These are phyloP conservation scores for Brienomyrus longianalis DNA, from an alignment of 2,113 vertebrate species.

Conservation along the genomic window DNA sequence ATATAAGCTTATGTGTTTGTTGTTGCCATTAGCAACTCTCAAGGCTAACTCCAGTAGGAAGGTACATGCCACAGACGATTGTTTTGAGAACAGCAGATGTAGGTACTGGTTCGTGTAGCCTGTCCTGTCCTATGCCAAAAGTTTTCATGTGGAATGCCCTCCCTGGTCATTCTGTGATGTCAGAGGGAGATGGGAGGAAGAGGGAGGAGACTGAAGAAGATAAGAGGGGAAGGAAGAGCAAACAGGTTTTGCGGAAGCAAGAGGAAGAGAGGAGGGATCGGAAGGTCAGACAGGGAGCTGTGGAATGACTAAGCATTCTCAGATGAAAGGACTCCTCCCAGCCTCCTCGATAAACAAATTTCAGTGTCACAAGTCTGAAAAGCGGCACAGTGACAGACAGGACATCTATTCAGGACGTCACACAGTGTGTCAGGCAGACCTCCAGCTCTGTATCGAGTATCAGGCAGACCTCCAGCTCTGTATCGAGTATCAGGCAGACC, in stretches of 20 bases:
- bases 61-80: background rate
- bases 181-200: slow-evolving; percentile 48
- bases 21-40: background rate
- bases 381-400: no score
- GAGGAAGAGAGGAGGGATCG: slow-evolving; percentile 7
- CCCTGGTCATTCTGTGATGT: slow-evolving; percentile 18
- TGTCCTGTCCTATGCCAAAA: background rate
- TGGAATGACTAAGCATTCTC: slow-evolving; percentile 74
- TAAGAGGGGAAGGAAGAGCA: background rate
- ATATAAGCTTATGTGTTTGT: background rate
- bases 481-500: background rate
- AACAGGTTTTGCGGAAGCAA: slow-evolving; percentile 25
- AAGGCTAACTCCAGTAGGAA: background rate
- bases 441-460: background rate
- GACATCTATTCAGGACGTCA: no score
- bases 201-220: slow-evolving; percentile 34
- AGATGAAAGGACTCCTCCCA: slow-evolving; percentile 66
- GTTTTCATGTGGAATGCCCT: background rate
- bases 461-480: background rate
- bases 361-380: no score
- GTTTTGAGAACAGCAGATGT: background rate
- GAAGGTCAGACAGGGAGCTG: slow-evolving; percentile 65
- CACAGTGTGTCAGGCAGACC: background rate
- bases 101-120: background rate
- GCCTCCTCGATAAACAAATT: slow-evolving; percentile 86